Evolutionary conservation across 1,140 invertebrate species (phyloP).

Genomic region (Lamellibrachia luymesi): DNA sequence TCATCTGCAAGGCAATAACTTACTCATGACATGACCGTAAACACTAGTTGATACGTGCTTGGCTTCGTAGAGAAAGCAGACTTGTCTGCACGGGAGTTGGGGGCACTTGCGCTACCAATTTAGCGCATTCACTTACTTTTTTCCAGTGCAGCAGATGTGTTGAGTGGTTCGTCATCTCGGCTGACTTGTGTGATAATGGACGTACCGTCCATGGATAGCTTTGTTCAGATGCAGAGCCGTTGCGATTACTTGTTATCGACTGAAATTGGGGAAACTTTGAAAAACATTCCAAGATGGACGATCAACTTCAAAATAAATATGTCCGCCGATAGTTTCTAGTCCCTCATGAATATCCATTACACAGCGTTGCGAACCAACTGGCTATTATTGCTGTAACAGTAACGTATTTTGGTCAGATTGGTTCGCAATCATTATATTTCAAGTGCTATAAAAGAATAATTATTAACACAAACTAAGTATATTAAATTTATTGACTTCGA

Average conservation of each 20-base stretch:
- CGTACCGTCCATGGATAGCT: slow-evolving; percentile 93
- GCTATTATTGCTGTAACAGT: neutral
- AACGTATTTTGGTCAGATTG: neutral
- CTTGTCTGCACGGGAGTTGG: neutral
- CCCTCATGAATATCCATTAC: slow-evolving; percentile 12
- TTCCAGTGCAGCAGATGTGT: slow-evolving; percentile 42
- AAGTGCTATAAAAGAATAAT: neutral
- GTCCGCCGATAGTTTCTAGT: neutral
- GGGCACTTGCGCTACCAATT: neutral
- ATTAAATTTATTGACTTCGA: neutral
- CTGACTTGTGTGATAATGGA: slow-evolving; percentile 97
- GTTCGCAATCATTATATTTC: neutral
- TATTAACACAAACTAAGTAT: neutral
- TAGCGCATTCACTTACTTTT: neutral
- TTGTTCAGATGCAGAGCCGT: slow-evolving; percentile 10
- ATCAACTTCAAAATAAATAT: slow-evolving; percentile 26
- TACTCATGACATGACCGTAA: neutral
- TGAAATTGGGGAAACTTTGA: slow-evolving; percentile 15
- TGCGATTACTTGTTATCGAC: neutral
- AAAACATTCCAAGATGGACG: slow-evolving; percentile 29
- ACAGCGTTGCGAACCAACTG: neutral
- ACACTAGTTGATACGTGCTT: neutral
- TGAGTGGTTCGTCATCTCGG: slow-evolving; percentile 90
- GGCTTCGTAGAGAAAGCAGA: neutral
- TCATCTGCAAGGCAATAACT: neutral